phyloP scores from a whole-genome alignment of 2,888 invertebrate genomes.

The Bursaphelenchus okinawaensis region DNA sequence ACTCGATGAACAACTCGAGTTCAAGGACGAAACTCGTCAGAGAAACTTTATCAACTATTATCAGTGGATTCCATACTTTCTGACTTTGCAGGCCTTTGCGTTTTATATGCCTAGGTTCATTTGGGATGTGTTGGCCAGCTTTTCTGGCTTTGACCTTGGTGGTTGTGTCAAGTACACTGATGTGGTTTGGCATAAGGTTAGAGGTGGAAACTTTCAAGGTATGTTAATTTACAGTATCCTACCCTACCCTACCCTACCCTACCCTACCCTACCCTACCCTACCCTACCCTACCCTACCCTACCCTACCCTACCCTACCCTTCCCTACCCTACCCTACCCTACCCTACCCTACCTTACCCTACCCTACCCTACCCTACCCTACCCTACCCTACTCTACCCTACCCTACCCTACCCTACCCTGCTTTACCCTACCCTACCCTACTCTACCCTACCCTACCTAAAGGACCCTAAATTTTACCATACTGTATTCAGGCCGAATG shows the following conservation, averaged over 20 bases:
- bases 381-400: not conserved
- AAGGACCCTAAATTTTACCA: not conserved
- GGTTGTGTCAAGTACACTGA: conserved; percentile 47
- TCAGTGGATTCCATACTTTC: conserved; percentile 57
- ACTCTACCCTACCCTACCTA: not conserved
- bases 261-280: too few species aligned
- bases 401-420: not conserved
- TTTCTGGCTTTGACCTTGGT: conserved; percentile 42
- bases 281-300: too few species aligned
- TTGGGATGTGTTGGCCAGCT: conserved; percentile 47
- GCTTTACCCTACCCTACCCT: not conserved
- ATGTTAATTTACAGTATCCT: too few species aligned
- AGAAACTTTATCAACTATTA: conserved; percentile 49
- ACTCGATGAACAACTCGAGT: conserved; percentile 42
- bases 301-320: too few species aligned
- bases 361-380: too few species aligned
- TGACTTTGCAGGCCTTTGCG: conserved; percentile 53
- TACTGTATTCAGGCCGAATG: conserved; percentile 18
- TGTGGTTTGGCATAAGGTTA: conserved; percentile 38
- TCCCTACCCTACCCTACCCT: too few species aligned
- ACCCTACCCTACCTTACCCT: too few species aligned
- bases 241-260: too few species aligned
- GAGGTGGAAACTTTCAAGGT: conserved; percentile 29
- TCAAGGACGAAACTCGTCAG: conserved; percentile 39
- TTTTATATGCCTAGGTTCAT: conserved; percentile 55